Percentiles rank a stretch among this genome's conserved stretches.
phyloP scores from a whole-genome alignment of 1,140 invertebrate species.

The Vanessa atalanta region DNA sequence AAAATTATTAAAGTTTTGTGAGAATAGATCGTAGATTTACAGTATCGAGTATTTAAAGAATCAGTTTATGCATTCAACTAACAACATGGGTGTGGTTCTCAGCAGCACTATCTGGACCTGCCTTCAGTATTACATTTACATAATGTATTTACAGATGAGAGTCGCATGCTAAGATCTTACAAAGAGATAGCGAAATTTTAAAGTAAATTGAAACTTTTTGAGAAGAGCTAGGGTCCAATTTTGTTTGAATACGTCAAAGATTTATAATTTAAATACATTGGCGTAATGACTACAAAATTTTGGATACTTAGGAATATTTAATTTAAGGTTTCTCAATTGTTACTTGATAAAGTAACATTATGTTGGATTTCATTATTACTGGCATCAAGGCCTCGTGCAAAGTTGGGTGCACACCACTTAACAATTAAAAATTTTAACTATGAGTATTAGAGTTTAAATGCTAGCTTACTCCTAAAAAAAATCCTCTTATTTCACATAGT shows the following conservation, averaged over 20 bases:
- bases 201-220: conserved; percentile 57
- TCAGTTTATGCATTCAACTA: conserved; percentile 28
- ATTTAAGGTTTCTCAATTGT: background rate
- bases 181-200: conserved; percentile 57
- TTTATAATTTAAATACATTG: background rate
- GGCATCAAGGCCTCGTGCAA: too few species aligned
- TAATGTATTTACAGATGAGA: conserved; percentile 51
- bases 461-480: too few species aligned
- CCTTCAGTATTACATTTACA: conserved; percentile 71
- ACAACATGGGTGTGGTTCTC: conserved; percentile 63
- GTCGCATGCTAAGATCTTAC: conserved; percentile 64
- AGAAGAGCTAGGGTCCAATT: background rate
- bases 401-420: too few species aligned
- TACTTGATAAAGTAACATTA: too few species aligned
- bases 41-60: conserved; percentile 1
- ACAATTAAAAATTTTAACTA: too few species aligned
- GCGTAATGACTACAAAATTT: background rate
- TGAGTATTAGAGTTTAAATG: too few species aligned
- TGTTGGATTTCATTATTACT: too few species aligned
- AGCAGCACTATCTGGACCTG: conserved; percentile 54
- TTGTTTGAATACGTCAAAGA: background rate
- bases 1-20: too few species aligned
- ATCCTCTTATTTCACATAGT: too few species aligned
- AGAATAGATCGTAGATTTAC: background rate
- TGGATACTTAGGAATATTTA: background rate